Conservation (phyloP, 2,797 vertebrate genomes). For the Ispidina lecontei region DNA sequence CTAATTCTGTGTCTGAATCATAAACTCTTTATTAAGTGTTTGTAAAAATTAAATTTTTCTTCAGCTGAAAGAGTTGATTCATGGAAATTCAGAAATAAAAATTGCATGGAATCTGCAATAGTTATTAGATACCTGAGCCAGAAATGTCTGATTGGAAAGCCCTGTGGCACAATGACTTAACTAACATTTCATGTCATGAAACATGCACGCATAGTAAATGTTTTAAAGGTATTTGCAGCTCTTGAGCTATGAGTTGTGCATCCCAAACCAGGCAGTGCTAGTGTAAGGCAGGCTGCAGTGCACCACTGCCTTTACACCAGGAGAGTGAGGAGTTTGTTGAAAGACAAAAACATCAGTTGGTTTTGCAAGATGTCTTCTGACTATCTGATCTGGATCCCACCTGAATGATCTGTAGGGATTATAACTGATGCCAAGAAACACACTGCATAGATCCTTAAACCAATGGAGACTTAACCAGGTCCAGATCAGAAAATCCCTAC, state of each 20-base stretch:
- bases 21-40: background rate
- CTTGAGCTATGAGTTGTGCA: background rate
- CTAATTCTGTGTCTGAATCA: background rate
- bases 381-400: background rate
- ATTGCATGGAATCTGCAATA: background rate
- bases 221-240: background rate
- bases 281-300: background rate
- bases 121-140: background rate
- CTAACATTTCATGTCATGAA: background rate
- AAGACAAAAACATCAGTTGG: background rate
- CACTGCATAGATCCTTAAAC: background rate
- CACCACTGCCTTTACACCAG: background rate
- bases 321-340: background rate
- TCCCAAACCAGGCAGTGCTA: background rate
- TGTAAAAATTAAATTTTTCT: background rate
- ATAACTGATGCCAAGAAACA: background rate
- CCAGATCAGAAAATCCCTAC: background rate
- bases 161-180: background rate
- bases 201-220: background rate
- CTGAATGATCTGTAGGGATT: background rate
- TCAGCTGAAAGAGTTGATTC: background rate
- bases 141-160: background rate
- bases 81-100: background rate
- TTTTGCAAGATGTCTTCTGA: background rate
- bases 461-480: background rate